Evolutionary conservation across 2,113 vertebrate species (phyloP).

Genomic region (Etia nguti): DNA sequence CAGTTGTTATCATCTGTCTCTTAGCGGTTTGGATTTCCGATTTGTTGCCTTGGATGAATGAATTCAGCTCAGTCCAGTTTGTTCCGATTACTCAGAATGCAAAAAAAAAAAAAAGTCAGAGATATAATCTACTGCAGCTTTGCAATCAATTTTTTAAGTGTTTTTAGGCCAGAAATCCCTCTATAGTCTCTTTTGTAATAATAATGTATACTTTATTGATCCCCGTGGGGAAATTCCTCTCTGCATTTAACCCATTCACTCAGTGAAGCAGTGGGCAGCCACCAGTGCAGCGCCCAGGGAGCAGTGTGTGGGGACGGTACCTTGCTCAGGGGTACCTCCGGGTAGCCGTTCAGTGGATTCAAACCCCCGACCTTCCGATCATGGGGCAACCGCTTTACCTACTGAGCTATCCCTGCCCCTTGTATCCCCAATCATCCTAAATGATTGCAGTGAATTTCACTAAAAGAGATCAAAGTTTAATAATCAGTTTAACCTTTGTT

Average conservation of each 20-base stretch:
- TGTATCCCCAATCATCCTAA: neutral
- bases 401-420: no score
- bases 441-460: constrained; percentile 17
- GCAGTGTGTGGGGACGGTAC: no score
- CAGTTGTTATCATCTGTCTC: neutral
- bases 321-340: no score
- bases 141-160: neutral
- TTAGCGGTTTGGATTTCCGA: neutral
- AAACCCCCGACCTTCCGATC: no score
- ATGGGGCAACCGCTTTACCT: no score
- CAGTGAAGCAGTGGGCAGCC: no score
- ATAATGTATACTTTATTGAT: no score
- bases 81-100: neutral
- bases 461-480: constrained; percentile 11
- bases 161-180: neutral
- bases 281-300: no score
- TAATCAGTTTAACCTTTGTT: constrained; percentile 10
- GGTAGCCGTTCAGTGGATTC: no score
- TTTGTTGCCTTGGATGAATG: neutral
- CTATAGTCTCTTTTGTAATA: neutral
- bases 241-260: no score
- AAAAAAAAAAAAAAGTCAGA: neutral
- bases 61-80: neutral
- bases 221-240: no score
- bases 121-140: neutral